Evolutionary conservation across 53 echinoderm and acorn worm genomes (phyloP), one percentile per base, ranked within the genome.

Genomic region (Holothuria scabra): DNA sequence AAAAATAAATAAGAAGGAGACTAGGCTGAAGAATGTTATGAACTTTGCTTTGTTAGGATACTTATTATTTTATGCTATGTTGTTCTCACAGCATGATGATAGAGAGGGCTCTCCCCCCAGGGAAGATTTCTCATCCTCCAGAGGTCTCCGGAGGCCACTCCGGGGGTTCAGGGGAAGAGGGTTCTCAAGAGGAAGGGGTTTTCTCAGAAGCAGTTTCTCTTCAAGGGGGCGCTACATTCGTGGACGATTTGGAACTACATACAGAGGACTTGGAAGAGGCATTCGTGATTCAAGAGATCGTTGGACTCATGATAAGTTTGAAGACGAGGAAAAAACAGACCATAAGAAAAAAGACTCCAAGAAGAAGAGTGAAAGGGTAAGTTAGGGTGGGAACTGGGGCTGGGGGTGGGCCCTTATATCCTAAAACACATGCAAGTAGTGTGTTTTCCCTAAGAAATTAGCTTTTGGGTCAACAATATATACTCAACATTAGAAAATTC

Each of bases 271-370:
- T 21, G 72, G 44, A 12, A 76, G 64, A 35, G 81, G 13, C 24
- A 13, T n/a, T 12, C 28, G 31, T 5, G 65, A 31, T 28, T 28
- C 31, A 64, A 23, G 65, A 37, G 82, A 78, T 58, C 78, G 78
- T 21, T 89, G 89, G 89, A 69, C 76, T 33, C 89, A 89, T 13
- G 89, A 89, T 48, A 89, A 89, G 85, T 89, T 85, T 85, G 89
- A 89, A 44, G 89, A 83, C 64, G 66, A 79, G 75, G 84, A 78
- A 11, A 76, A 52, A 5, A 61, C 64, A 4, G 38, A 33, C 28
- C 55, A 24, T 16, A n/a, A 48, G 52, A 23, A 60, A 32, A 76
- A 86, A 52, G 46, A 76, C 14, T 82, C 61, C 11, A 83, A 84
- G 84, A 84, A 69, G 62, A 66, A 66, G 52, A 64, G 65, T 64